Evolutionary conservation across 1,140 invertebrate genomes (phyloP).

Genomic region (Diuraphis noxia): DNA sequence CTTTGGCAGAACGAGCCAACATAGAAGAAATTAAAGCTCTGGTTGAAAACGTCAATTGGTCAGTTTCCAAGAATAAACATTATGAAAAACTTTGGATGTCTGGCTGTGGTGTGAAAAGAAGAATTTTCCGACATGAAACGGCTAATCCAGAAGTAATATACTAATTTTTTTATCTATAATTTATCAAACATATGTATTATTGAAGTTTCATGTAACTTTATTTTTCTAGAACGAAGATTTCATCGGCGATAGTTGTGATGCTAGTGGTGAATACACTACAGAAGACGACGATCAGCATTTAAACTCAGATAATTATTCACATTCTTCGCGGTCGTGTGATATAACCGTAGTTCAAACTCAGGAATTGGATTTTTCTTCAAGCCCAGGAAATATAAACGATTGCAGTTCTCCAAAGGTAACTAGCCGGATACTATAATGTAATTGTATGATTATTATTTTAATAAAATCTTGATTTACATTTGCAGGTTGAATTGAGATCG

Average conservation of each 20-base stretch:
- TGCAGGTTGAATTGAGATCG: conserved; percentile 62
- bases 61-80: not conserved
- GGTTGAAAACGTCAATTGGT: conserved; percentile 51
- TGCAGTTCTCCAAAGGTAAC: conserved; percentile 32
- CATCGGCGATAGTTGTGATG: conserved; percentile 74
- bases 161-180: not conserved
- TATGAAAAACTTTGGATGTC: conserved; percentile 24
- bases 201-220: not conserved
- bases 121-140: conserved; percentile 17
- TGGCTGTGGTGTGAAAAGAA: not conserved
- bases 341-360: conserved; percentile 33
- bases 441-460: not conserved
- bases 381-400: not conserved
- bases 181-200: not conserved
- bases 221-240: conserved; percentile 55
- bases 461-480: conserved; percentile 24
- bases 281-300: conserved; percentile 66
- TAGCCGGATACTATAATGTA: not conserved
- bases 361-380: conserved; percentile 19
- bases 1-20: conserved; percentile 60
- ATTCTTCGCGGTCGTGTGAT: conserved; percentile 41
- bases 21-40: conserved; percentile 59
- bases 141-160: conserved; percentile 20
- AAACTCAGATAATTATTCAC: conserved; percentile 27
- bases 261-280: conserved; percentile 85